Conservation (phyloP, 92 coral and sea anemone genomes). For the Porites evermanni region DNA sequence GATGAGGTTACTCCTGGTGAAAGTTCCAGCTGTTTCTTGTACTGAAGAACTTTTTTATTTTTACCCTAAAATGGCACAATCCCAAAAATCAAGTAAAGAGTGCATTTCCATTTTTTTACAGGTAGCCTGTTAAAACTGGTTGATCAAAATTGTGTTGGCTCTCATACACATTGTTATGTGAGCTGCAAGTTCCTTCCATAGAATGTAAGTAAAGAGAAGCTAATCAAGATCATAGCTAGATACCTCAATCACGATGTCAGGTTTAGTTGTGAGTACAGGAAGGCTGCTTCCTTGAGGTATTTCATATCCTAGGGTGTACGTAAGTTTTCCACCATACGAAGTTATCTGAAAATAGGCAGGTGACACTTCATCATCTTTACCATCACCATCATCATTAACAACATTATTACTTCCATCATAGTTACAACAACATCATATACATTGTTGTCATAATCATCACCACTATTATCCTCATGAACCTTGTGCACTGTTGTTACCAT, state of each 20-base stretch:
- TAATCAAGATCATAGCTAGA: background rate
- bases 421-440: no score
- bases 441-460: no score
- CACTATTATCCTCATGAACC: no score
- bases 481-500: no score
- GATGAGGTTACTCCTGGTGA: slow-evolving; percentile 54
- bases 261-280: slow-evolving; percentile 72
- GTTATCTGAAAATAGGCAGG: slow-evolving; percentile 52
- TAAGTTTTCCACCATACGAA: slow-evolving; percentile 80
- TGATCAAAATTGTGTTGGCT: no score
- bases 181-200: background rate
- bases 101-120: no score
- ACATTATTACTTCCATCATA: no score
- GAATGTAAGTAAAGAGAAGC: background rate
- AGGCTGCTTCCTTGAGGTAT: slow-evolving; percentile 70
- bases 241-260: slow-evolving; percentile 80
- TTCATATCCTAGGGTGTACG: slow-evolving; percentile 55
- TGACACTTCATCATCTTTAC: no score
- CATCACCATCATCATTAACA: no score
- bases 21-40: slow-evolving; percentile 66
- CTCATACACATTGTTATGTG: background rate
- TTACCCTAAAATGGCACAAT: slow-evolving; percentile 52
- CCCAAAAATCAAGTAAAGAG: no score
- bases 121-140: no score
- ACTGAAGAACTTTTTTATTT: slow-evolving; percentile 67